Percentiles rank a stretch among this genome's conserved stretches.
Evolutionary conservation across 2,888 invertebrate genomes (phyloP).

Genomic region (Pandemis heparana): DNA sequence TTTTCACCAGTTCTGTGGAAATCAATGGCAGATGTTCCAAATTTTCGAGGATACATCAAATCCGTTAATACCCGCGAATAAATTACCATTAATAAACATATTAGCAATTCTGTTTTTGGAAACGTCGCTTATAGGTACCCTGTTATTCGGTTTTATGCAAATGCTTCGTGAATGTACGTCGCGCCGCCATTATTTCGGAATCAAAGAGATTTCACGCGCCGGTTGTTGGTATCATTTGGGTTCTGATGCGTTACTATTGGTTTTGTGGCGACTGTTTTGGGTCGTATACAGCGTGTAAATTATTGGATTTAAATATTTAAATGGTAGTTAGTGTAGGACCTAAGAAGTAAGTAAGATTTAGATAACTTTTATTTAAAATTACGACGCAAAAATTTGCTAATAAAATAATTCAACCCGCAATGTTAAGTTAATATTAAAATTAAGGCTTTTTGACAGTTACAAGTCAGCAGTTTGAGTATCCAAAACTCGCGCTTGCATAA

Average conservation of each 20-base stretch:
- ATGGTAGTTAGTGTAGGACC: too few relatives aligned
- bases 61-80: constrained; percentile 1
- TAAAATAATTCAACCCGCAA: too few relatives aligned
- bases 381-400: too few relatives aligned
- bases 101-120: neutral
- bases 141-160: constrained; percentile 24
- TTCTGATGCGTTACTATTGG: constrained; percentile 22
- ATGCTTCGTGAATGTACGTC: constrained; percentile 10
- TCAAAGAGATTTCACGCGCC: constrained; percentile 37
- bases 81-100: constrained; percentile 2
- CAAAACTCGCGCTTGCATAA: too few relatives aligned
- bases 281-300: too few relatives aligned
- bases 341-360: too few relatives aligned
- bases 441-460: too few relatives aligned
- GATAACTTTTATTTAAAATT: too few relatives aligned
- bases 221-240: constrained; percentile 23
- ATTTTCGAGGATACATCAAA: neutral
- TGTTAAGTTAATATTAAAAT: too few relatives aligned
- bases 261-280: neutral
- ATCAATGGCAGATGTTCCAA: neutral
- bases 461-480: too few relatives aligned
- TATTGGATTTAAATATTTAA: too few relatives aligned
- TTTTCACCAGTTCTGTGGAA: neutral
- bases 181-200: constrained; percentile 27
- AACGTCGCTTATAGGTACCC: constrained; percentile 5